Percentiles rank a stretch among this genome's conserved stretches.
Conservation (phyloP, 2,113 vertebrate genomes). For the Electrona antarctica region DNA sequence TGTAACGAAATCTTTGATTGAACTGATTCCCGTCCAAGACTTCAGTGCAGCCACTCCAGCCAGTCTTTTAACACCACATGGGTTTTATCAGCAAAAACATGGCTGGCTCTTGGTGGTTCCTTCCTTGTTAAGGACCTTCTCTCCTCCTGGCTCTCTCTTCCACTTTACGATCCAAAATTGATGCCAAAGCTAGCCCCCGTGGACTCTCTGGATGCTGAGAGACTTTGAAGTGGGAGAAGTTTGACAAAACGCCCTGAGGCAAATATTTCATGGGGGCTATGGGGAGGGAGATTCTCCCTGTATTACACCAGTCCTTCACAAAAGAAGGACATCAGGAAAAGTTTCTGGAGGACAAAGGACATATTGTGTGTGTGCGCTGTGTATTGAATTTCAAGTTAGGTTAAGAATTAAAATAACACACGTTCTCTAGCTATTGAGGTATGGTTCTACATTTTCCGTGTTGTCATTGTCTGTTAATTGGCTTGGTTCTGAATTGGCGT, state of each 20-base stretch:
- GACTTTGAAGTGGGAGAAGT: conserved; percentile 76
- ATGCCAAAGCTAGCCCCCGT: conserved; percentile 59
- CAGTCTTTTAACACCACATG: conserved; percentile 35
- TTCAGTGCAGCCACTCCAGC: conserved; percentile 12
- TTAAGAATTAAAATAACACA: neutral
- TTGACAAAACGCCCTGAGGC: conserved; percentile 69
- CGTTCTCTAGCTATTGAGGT: neutral
- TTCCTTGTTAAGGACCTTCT: conserved; percentile 54
- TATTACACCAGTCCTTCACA: no score
- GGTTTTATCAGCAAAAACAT: conserved; percentile 41
- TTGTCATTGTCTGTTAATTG: neutral
- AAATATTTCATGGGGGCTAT: conserved; percentile 54
- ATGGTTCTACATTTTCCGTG: no score
- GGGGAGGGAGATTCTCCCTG: conserved; percentile 42
- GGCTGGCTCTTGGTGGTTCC: conserved; percentile 43
- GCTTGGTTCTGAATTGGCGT: no score
- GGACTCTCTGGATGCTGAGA: conserved; percentile 62
- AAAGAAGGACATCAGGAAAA: no score
- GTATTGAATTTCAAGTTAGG: no score
- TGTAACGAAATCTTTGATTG: conserved; percentile 3
- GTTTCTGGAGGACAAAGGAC: conserved; percentile 44
- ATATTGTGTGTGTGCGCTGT: neutral
- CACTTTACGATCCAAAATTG: conserved; percentile 74
- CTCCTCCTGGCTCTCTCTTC: conserved; percentile 29
- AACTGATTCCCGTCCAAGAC: conserved; percentile 39